A percentile compares a stretch with the other conserved stretches of the same genome.
phyloP scores from a whole-genome alignment of 2,113 vertebrate species.

The Electrona antarctica region DNA sequence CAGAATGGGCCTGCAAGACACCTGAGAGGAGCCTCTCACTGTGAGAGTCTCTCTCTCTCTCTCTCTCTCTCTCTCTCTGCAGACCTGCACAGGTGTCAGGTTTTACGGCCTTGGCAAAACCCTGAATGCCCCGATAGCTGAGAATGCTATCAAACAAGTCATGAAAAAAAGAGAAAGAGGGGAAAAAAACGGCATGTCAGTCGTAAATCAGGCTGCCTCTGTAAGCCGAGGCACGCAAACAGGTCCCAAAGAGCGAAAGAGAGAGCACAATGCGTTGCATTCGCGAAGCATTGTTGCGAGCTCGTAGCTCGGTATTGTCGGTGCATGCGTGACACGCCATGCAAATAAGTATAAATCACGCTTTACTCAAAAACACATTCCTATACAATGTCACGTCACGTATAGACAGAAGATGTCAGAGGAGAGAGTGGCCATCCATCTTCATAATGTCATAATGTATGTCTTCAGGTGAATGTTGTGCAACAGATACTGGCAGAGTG shows the following conservation, averaged over 20 bases:
- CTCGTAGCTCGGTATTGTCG: no score
- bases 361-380: no score
- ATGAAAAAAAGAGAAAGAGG: conserved; percentile 54
- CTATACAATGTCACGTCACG: no score
- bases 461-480: conserved; percentile 33
- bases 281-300: no score
- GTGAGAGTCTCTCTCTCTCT: conserved; percentile 12
- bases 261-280: conserved; percentile 1
- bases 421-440: neutral
- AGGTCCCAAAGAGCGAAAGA: conserved; percentile 16
- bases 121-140: conserved; percentile 50
- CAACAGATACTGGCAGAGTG: conserved; percentile 23
- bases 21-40: conserved; percentile 59
- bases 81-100: conserved; percentile 69
- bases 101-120: conserved; percentile 70
- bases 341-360: no score
- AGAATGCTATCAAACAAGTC: conserved; percentile 81
- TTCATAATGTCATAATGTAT: conserved; percentile 35
- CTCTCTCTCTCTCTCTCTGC: neutral
- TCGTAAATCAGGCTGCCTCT: conserved; percentile 71
- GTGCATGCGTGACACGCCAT: no score
- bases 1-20: conserved; percentile 46
- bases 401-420: conserved; percentile 3
- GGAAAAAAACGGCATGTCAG: conserved; percentile 59
- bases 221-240: conserved; percentile 57